These are phyloP conservation scores for Oreohelix idahoensis DNA, from an alignment of 1,140 invertebrate species.

Conservation along the genomic window DNA sequence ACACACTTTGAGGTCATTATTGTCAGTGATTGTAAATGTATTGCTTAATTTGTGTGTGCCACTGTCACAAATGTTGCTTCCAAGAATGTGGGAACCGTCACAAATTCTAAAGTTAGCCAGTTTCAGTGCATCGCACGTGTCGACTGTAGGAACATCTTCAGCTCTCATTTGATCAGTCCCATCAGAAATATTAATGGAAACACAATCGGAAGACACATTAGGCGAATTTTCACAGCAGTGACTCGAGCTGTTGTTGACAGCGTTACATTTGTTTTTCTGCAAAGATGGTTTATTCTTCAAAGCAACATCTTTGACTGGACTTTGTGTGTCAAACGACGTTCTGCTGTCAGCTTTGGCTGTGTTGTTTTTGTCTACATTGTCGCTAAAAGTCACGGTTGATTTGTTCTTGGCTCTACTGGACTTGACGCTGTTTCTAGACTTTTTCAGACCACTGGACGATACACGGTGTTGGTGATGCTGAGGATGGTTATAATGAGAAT, in stretches of 20 bases:
- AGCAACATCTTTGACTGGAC: not conserved
- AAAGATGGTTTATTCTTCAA: not conserved
- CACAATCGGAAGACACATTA: not conserved
- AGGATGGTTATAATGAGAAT: not conserved
- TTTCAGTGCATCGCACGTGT: not conserved
- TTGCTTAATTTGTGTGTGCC: not conserved
- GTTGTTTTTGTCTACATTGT: not conserved
- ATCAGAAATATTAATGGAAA: not conserved
- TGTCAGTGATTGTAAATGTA: not conserved
- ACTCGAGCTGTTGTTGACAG: not conserved
- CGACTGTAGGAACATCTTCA: not conserved
- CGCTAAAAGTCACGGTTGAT: not conserved
- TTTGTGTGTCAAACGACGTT: not conserved
- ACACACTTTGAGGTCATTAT: not conserved
- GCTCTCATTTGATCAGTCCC: not conserved
- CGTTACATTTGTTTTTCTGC: not conserved
- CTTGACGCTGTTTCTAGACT: conserved; percentile 22
- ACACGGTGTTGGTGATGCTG: not conserved
- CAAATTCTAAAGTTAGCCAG: not conserved
- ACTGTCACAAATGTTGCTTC: not conserved
- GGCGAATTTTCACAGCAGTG: not conserved
- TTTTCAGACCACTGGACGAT: conserved; percentile 10
- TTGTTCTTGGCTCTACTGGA: not conserved
- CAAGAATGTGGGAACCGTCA: not conserved
- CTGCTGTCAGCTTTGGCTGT: not conserved